Conservation (phyloP, 2,113 vertebrate species). For the Craseonycteris thonglongyai region DNA sequence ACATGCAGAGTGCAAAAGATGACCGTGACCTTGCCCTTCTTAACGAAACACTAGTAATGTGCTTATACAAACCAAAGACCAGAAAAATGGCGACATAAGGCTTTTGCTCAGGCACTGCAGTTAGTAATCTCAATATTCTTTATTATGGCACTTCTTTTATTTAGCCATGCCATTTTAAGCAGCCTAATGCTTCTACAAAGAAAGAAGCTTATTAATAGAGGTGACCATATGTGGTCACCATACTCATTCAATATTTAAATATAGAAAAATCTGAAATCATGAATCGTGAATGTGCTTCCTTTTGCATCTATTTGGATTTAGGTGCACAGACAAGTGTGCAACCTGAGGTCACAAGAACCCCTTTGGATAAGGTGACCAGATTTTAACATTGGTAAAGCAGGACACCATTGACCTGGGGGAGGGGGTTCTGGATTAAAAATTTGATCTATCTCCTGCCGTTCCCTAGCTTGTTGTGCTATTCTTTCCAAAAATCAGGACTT, state of each 20-base stretch:
- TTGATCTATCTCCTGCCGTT: too few relatives aligned
- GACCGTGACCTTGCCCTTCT: background rate
- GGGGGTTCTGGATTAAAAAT: too few relatives aligned
- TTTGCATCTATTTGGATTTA: background rate
- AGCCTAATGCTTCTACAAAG: background rate
- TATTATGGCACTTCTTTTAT: background rate
- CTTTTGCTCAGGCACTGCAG: background rate
- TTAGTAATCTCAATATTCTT: background rate
- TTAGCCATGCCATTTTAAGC: background rate
- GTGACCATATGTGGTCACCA: background rate
- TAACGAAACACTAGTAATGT: background rate
- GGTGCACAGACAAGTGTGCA: background rate
- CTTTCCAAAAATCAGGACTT: too few relatives aligned
- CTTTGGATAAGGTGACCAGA: too few relatives aligned
- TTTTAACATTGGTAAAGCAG: too few relatives aligned
- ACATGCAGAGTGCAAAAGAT: background rate
- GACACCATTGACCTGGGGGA: too few relatives aligned
- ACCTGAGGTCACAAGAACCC: background rate
- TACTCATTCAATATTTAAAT: conserved; percentile 34
- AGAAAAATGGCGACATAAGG: background rate
- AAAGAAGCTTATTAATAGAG: background rate
- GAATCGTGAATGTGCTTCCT: background rate
- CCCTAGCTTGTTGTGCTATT: too few relatives aligned
- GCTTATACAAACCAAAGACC: background rate
- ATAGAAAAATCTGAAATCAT: background rate